Base-by-base conservation (phyloP, 1,140 invertebrate species). In the Tetramorium alpestre region DNA sequence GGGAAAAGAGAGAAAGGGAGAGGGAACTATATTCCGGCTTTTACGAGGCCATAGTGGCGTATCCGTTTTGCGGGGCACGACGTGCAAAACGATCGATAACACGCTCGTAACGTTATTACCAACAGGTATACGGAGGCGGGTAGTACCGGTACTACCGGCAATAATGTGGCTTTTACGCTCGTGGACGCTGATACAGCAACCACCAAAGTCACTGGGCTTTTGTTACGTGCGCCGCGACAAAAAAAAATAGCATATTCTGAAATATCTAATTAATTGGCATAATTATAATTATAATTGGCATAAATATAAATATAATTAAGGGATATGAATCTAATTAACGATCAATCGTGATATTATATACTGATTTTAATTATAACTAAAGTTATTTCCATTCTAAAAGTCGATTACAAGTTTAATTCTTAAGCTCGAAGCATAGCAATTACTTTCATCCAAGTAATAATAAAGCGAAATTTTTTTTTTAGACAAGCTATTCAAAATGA, bases 41-140 rank as follows among this genome's bases (percentile, higher is more conserved):
- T 90, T 90, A 90, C 89, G 89, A 90, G 89, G 89, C 87, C 89
- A 85, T 88, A 87, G 89, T 89, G 90, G 87, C 90, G 88, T 93
- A 91, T 93, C 92, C 91, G 91, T 92, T 93, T 93, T 92, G 90
- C 88, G 91, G 88, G 92, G 90, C 92, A 93, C 92, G 91, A 91
- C 88, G 93, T 93, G 93, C 90, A 92, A 93, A 93, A 90, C 93
- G 92, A 93, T 93, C 93, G 93, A 93, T 94, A 94, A 93, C 92
- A 91, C 82, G 88, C 90, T 92, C 93, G 93, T 93, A 93, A 93
- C 92, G 89, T 93, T 94, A 94, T 94, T 94, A 94, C 92, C 92
- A 90, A 89, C 93, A 90, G 88, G 90, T 91, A 92, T 87, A 89
- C 91, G 82, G 87, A 91, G 87, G 84, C 88, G 90, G 88, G 90